Base-by-base conservation (phyloP, 1,140 invertebrate species). In the Adoxophyes honmai region DNA sequence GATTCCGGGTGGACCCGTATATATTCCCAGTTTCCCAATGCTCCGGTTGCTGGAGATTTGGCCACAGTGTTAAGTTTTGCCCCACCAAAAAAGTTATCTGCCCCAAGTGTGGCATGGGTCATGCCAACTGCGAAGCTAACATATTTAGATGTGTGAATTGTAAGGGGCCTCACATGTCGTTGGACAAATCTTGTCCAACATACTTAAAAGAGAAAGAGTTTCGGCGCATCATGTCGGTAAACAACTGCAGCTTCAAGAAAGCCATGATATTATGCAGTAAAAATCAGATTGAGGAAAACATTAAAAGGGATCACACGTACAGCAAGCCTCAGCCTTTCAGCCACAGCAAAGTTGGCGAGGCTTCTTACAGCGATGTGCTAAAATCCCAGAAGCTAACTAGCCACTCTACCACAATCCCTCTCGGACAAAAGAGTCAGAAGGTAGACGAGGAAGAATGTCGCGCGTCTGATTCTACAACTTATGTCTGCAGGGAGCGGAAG, bases 61-160 rank as follows among this genome's bases (percentile, higher is more conserved):
- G 59, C 9, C 67, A 70, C 33, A 14, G 34, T 5, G 35, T 36
- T 8, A 55, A 35, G 6, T 51, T 39, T 9, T 70, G 67, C 28
- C 38, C 53, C 0, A 53, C 56, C 2, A 62, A 64, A 11, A 68
- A 62, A 57, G 34, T 60, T 3, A 21, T 68, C 1, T 73, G 70
- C 21, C 64, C 70, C 1, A 73, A 73, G 21, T 73, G 67, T 28
- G 53, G 55, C n/a, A 53, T 28, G 13, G 28, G 56, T 15, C 70
- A 70, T 57, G 55, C 8, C 14, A 73, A 73, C 44, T 73, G 70
- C 36, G 60, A 64, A 16, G 60, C 35, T 2, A 58, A 16, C n/a
- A n/a, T 2, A 15, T 67, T 60, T 35, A 62, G 18, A 53, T 72
- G 66, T 38, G 52, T 62, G 6, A 72, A 72, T 21, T 72, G 69